Base-by-base conservation (phyloP, 2,888 invertebrate genomes). In the Drosophila anomelani region DNA sequence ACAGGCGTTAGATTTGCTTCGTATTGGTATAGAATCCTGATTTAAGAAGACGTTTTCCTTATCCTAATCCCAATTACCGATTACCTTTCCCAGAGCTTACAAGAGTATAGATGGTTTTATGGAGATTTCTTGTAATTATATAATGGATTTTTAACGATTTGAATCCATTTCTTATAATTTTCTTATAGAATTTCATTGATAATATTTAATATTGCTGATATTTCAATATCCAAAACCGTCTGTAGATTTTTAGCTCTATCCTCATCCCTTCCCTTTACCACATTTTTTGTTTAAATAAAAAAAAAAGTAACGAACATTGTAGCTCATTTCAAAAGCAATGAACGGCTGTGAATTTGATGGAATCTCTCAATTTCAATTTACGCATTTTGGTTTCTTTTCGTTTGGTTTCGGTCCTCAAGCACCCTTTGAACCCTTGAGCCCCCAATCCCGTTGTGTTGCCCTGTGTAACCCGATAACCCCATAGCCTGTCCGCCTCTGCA, bases 311-410 rank as follows among this genome's bases (percentile, higher is more conserved):
- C 85, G 88, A 86, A 85, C 89, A 88, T 88, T 88, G 88, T 80
- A 91, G 91, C 91, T 91, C 91, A 91, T 91, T 90, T 91, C 79
- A 90, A 90, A 91, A 91, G 91, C 91, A 91, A 90, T 89, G 83
- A 91, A 91, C 85, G 91, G 91, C 91, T 91, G 91, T 91, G 91
- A 91, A 90, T 88, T 90, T 86, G 88, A 88, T 89, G 88, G 81
- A 89, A 85, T 79, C 73, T 81, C 56, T 76, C 77, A 82, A 73
- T 88, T 84, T 85, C 60, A 75, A 70, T 81, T 85, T 76, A 72
- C 55, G 72, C 70, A 66, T 76, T 80, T 83, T 71, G 60, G 64
- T 81, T 82, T 55, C 49, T 23, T 69, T 76, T 69, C 44, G 49
- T 74, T 71, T 51, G 44, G 49, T 17, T 54, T 80, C 23, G 56